A percentile compares a stretch with the other conserved stretches of the same genome.
phyloP scores from a whole-genome alignment of 2,113 vertebrate species.

The Grammomys surdaster region DNA sequence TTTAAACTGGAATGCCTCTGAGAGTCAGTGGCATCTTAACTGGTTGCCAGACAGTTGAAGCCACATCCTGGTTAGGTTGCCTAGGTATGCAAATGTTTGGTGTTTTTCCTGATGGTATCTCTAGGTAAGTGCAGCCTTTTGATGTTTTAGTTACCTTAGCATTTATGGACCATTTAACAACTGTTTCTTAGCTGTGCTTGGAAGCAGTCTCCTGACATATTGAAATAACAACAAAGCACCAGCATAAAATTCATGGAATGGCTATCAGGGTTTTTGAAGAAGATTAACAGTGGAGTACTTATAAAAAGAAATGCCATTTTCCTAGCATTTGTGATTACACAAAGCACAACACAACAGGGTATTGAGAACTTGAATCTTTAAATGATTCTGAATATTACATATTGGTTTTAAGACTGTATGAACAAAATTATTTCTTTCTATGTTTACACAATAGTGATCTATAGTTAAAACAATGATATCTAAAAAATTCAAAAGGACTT shows the following conservation, averaged over 20 bases:
- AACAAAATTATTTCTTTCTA: background rate
- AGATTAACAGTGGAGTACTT: background rate
- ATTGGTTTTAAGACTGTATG: background rate
- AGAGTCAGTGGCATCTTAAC: background rate
- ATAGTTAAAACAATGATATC: background rate
- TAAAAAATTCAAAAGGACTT: background rate
- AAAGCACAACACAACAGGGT: too few species aligned
- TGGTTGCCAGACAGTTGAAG: background rate
- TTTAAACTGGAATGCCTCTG: background rate
- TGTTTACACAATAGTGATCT: background rate
- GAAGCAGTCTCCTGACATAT: background rate
- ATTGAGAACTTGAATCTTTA: background rate
- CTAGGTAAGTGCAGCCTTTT: background rate
- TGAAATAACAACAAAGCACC: background rate
- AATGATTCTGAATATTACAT: background rate
- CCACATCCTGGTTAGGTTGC: background rate
- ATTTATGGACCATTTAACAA: constrained; percentile 42
- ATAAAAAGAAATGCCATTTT: background rate
- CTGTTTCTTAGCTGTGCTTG: background rate
- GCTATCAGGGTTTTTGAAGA: constrained; percentile 13
- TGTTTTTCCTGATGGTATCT: background rate
- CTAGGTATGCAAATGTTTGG: background rate
- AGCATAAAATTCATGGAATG: constrained; percentile 13
- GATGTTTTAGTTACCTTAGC: constrained; percentile 16
- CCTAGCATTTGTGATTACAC: background rate